Base-by-base conservation (phyloP, 2,888 invertebrate genomes). In the Teleogryllus oceanicus region DNA sequence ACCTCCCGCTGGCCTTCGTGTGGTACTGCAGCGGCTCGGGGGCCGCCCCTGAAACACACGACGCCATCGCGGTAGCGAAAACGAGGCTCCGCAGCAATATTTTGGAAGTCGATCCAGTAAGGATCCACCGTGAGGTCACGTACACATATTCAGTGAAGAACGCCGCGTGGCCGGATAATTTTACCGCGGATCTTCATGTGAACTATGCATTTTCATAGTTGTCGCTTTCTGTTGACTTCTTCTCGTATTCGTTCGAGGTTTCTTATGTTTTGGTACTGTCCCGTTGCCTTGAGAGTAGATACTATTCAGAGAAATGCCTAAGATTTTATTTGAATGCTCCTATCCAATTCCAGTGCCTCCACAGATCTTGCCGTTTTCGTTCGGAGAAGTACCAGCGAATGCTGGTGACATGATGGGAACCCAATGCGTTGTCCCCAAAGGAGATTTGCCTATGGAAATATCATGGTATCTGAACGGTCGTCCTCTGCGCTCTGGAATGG, bases 121-220 rank as follows among this genome's bases (percentile, higher is more conserved):
- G 91, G 78, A 92, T 92, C 76, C 89, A 91, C 83, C 94, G 94
- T 86, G 91, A 91, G 82, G 95, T 95, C 83, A 88, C 91, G 81
- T 95, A 94, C 85, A 92, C 93, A 83, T 95, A 94, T 86, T 89
- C 90, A 79, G 94, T 92, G 18, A 88, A 88, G 79, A 94, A 94
- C 87, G 88, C 88, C 84, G 94, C 93, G 75, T 94, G 94, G 82
- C 88, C 89, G 83, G 89, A 91, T 76, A 90, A 90, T 85, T 91
- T 91, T 85, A 91, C 92, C 8, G 89, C 93, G 78, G 89, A 89
- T 85, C 89, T 94, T 84, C 88, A 89, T 83, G 93, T 94, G 77
- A 94, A 62, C 62, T 24, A 2, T 24, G 24, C 24, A 24, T 24
- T 24, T 24, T 24, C 24, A 37, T 37, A 1, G 62, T 62, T 62